These are phyloP conservation scores for Brachionus rubens DNA, from an alignment of 1,140 invertebrate genomes.

Conservation along the genomic window DNA sequence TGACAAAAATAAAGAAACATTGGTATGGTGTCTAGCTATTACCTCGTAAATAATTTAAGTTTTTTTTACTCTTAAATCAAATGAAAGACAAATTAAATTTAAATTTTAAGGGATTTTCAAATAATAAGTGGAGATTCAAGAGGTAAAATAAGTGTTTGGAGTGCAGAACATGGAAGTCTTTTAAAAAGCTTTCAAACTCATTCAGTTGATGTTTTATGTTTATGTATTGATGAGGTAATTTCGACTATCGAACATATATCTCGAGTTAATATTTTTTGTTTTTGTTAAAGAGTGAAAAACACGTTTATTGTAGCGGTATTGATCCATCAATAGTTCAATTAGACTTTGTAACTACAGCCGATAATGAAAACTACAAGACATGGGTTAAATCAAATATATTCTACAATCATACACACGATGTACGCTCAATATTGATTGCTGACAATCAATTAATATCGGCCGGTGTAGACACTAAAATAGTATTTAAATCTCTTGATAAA, in stretches of 20 bases:
- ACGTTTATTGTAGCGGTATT: conserved; percentile 64
- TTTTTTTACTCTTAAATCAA: too few species aligned
- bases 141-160: conserved; percentile 81
- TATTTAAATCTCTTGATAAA: conserved; percentile 44
- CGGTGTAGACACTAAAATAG: conserved; percentile 48
- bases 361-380: conserved; percentile 55
- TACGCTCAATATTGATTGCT: conserved; percentile 68
- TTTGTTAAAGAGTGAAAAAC: conserved; percentile 50
- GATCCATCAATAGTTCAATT: conserved; percentile 74
- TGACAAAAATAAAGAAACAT: conserved; percentile 66
- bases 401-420: conserved; percentile 77
- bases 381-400: conserved; percentile 78
- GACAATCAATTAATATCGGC: conserved; percentile 51
- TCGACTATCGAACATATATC: background rate
- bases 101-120: conserved; percentile 50
- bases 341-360: conserved; percentile 64
- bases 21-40: conserved; percentile 79
- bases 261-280: background rate
- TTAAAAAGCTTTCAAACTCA: conserved; percentile 71
- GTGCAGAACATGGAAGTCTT: conserved; percentile 72
- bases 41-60: too few species aligned
- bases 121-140: conserved; percentile 85
- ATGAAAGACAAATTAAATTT: too few species aligned
- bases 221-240: conserved; percentile 68
- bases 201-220: conserved; percentile 72